A percentile compares a stretch with the other conserved stretches of the same genome.
These are phyloP conservation scores for Marronus borbonicus DNA, from an alignment of 2,888 invertebrate genomes.

Conservation along the genomic window DNA sequence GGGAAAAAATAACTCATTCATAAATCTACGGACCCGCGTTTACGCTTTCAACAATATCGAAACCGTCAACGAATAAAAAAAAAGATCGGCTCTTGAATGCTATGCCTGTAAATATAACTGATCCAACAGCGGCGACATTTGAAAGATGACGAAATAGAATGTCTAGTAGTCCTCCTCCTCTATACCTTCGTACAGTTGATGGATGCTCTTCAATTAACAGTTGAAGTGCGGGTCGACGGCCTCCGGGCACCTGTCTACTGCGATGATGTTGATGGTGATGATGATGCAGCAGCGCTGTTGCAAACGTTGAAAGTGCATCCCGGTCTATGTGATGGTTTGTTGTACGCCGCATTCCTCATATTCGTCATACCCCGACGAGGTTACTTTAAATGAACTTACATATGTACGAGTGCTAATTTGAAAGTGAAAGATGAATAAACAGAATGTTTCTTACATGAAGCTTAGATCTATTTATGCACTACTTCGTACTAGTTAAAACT, in stretches of 20 bases:
- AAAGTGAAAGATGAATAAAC: neutral
- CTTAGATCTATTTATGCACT: too few species aligned
- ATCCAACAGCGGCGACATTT: conserved; percentile 29
- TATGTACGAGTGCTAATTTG: conserved; percentile 9
- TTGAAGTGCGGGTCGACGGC: conserved; percentile 56
- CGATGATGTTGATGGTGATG: conserved; percentile 18
- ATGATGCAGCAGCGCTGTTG: conserved; percentile 12
- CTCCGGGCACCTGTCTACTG: conserved; percentile 56
- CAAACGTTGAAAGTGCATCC: neutral
- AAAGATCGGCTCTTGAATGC: neutral
- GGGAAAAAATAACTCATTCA: conserved; percentile 16
- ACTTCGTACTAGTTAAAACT: too few species aligned
- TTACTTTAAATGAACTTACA: conserved; percentile 33
- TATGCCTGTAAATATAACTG: conserved; percentile 25
- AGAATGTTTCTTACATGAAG: neutral
- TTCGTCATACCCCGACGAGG: conserved; percentile 51
- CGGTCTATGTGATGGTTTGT: conserved; percentile 40
- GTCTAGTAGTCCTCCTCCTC: conserved; percentile 15
- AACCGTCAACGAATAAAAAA: conserved; percentile 13
- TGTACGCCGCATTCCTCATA: conserved; percentile 44
- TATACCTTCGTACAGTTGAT: conserved; percentile 45
- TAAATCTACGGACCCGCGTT: conserved; percentile 7
- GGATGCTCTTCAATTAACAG: conserved; percentile 56
- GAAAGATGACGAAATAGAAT: conserved; percentile 40
- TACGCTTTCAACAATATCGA: neutral